Conservation (phyloP, 1,140 invertebrate genomes). For the Pissodes strobi region DNA sequence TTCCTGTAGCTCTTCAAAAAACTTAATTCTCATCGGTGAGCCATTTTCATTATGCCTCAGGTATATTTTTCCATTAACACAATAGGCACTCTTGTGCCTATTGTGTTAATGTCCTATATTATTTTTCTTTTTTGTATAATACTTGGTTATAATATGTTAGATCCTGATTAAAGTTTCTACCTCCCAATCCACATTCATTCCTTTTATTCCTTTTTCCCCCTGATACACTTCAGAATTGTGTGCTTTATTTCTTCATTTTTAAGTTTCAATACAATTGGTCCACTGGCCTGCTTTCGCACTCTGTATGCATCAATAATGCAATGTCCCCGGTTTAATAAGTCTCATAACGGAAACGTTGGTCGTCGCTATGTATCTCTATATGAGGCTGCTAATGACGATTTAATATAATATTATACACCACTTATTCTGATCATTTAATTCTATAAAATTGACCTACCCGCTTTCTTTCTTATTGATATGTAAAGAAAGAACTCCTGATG, state of each 20-base stretch:
- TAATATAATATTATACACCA: no score
- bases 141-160: no score
- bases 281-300: no score
- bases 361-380: no score
- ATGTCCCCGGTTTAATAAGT: no score
- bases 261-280: neutral
- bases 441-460: neutral
- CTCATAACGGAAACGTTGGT: no score
- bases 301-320: no score
- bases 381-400: no score
- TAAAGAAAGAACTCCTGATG: conserved; percentile 19
- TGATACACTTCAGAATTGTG: neutral
- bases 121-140: neutral
- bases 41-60: neutral
- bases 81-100: neutral
- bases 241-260: neutral
- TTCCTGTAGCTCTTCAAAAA: neutral
- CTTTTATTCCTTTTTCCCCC: neutral
- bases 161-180: neutral
- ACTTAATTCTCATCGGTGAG: neutral
- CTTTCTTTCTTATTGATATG: conserved; percentile 6
- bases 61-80: no score
- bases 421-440: no score
- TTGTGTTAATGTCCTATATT: no score
- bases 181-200: neutral